Base-by-base conservation (phyloP, 2,113 vertebrate species). In the Corynorhinus townsendii region DNA sequence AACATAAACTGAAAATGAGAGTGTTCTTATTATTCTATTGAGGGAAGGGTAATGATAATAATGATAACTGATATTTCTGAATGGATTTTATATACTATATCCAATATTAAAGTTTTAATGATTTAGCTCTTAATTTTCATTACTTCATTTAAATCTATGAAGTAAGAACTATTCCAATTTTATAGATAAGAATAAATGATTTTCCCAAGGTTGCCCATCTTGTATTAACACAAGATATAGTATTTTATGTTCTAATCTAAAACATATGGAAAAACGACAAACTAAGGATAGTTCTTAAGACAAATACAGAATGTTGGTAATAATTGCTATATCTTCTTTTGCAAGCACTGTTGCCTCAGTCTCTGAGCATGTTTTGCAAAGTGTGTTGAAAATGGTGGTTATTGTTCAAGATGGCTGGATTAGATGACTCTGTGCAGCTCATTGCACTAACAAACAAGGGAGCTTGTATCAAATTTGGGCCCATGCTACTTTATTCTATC, bases 231-330 rank as follows among this genome's bases (percentile, higher is more conserved):
- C 15, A 83, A 64, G 15, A 38, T 71, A 71, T 72, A 75, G 11
- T 83, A 77, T 87, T 68, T 90, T 69, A 90, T 85, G 69, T 93
- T 83, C 17, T 43, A 22, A 62, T n/a, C 30, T 82, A 62, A 93
- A 93, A 77, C 62, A 62, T 54, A 15, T 71, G 5, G 59, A 38
- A 64, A 91, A 62, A 28, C 3, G 38, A 19, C n/a, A 79, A 71
- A 26, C 40, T 56, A 45, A 56, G 30, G 19, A 20, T 45, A 92
- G 19, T 28, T 92, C 19, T 28, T 92, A 76, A 77, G 49, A 69
- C 7, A 88, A 69, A 84, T n/a, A 68, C 35, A 56, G 43, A 64
- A 81, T 38, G 19, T 73, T 91, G 62, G n/a, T 69, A 47, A 26
- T 43, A 47, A 54, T 66, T 81, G 16, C 20, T 90, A 0, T 69